Base-by-base conservation (phyloP, 2,113 vertebrate genomes). In the Meriones unguiculatus region DNA sequence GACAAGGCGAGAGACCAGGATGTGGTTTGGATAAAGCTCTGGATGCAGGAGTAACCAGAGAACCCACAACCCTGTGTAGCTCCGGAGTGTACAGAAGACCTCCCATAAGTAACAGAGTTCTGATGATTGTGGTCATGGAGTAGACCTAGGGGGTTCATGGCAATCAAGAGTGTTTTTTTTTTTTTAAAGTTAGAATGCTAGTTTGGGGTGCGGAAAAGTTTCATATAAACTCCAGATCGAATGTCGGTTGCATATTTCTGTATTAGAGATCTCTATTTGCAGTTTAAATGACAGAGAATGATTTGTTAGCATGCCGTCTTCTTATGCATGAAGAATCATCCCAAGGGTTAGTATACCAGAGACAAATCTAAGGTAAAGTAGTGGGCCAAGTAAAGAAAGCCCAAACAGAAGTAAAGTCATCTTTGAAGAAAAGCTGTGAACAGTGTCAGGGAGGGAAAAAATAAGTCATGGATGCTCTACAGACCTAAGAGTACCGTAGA, bases 1-100 rank as follows among this genome's bases (percentile, higher is more conserved):
- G 91, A 96, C 94, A 94, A 50, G 78, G 93, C 78, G 82, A 69
- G 50, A 93, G 81, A 96, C 14, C 54, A 65, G 88, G 64, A 64
- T 87, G n/a, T 22, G 15, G 46, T 95, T 73, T 76, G 81, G 89
- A 94, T 78, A 89, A 93, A 95, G 25, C 69, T 75, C 52, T 89
- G 32, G 81, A 89, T 95, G 50, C 22, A 85, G 69, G 78, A 46
- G 25, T 72, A 91, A 89, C 35, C 32, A 73, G 89, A 91, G 22
- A 22, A 81, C n/a, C 91, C 30, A 73, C 32, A 90, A 84, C 25
- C 82, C n/a, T 87, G 18, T 50, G 15, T n/a, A 41, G 35, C 57
- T 84, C 18, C 35, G 77, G 46, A 62, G 24, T 24, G 38, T 80
- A 32, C 1, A 41, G 65, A 85, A 89, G 30, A 46, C 84, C 15